Conservation (phyloP, 2,888 invertebrate species). For the Trissolcus japonicus region DNA sequence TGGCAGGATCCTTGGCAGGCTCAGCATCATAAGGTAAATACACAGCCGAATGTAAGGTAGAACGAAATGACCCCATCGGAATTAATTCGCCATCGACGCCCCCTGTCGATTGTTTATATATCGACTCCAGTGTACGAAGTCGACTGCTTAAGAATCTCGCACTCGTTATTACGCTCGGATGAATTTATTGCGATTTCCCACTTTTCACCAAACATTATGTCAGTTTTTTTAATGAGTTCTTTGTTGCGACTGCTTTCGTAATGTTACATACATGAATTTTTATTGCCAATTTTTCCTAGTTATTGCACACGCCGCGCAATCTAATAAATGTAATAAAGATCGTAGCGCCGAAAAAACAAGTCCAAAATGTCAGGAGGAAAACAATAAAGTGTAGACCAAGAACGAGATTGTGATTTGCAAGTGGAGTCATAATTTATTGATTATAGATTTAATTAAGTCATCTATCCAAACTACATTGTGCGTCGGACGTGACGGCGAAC, state of each 20-base stretch:
- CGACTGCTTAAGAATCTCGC: no score
- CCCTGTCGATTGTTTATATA: constrained; percentile 1
- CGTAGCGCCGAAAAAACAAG: not conserved
- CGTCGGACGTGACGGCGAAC: constrained; percentile 14
- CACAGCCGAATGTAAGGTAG: no score
- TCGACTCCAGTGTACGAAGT: no score
- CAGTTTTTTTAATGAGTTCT: constrained; percentile 19
- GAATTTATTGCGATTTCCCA: constrained; percentile 6
- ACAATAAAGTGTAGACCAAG: not conserved
- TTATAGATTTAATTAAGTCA: constrained; percentile 5
- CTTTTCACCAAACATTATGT: constrained; percentile 11
- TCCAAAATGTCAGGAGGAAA: not conserved
- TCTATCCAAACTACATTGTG: constrained; percentile 18
- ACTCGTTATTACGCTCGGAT: not conserved
- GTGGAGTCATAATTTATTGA: not conserved
- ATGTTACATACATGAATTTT: not conserved
- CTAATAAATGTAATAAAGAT: not conserved
- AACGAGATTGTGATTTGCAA: not conserved
- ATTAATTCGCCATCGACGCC: constrained; percentile 4
- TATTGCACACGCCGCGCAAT: not conserved
- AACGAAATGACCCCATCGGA: constrained; percentile 2
- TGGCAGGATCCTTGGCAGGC: constrained; percentile 52
- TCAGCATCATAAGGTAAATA: constrained; percentile 34
- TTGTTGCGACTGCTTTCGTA: constrained; percentile 6
- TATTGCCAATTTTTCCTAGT: not conserved